These are phyloP conservation scores for Latrodectus elegans DNA, from an alignment of 2,888 invertebrate genomes.

Conservation along the genomic window DNA sequence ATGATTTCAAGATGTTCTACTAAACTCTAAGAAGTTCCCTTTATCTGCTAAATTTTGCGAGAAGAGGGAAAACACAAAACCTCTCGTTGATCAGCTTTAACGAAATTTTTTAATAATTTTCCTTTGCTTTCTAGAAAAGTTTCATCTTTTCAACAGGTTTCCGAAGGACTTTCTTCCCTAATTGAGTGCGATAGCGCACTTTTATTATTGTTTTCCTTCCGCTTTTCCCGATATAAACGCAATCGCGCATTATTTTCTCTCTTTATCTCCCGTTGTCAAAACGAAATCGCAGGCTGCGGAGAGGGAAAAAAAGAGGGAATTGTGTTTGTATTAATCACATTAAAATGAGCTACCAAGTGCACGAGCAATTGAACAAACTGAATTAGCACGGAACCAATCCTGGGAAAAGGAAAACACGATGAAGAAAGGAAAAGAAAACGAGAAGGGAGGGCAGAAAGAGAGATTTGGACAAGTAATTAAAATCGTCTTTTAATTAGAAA, in stretches of 20 bases:
- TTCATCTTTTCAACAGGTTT: constrained; percentile 46
- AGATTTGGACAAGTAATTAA: constrained; percentile 68
- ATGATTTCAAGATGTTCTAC: too few relatives aligned
- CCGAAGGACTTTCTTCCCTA: constrained; percentile 11
- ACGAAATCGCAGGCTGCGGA: not conserved
- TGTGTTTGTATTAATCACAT: constrained; percentile 48
- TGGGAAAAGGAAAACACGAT: constrained; percentile 11
- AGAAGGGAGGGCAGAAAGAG: constrained; percentile 6
- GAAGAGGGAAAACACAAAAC: constrained; percentile 47
- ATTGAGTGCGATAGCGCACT: constrained; percentile 33
- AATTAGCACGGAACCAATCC: constrained; percentile 37
- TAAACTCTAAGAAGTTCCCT: not conserved
- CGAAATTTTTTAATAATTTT: constrained; percentile 22
- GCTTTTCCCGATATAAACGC: not conserved
- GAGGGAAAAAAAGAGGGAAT: not conserved
- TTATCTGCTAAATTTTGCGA: constrained; percentile 8
- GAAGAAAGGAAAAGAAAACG: constrained; percentile 40
- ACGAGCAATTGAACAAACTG: constrained; percentile 56
- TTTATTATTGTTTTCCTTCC: constrained; percentile 18
- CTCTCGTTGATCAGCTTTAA: not conserved
- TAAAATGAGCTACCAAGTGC: constrained; percentile 35
- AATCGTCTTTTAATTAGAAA: constrained; percentile 62
- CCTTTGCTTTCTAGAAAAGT: not conserved
- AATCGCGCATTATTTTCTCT: not conserved
- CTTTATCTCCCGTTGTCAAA: not conserved